These are phyloP conservation scores for Drosophila leontia DNA, from an alignment of 1,140 invertebrate species.

Conservation along the genomic window DNA sequence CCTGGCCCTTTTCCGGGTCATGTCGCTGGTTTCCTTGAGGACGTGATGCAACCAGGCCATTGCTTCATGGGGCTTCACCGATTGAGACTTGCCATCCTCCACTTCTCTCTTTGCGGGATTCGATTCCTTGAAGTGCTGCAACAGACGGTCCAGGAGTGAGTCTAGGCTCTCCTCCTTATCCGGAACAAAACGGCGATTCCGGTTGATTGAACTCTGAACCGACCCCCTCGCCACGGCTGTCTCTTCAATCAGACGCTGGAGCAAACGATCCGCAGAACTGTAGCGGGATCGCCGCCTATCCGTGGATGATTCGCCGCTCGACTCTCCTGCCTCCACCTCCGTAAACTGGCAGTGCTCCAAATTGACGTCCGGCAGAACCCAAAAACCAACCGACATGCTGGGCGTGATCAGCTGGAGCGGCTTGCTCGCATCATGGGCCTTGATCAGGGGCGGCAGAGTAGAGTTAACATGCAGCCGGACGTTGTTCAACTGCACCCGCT, in stretches of 20 bases:
- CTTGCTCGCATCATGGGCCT: slow-evolving; percentile 50
- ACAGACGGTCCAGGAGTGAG: slow-evolving; percentile 38
- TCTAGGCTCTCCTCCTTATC: slow-evolving; percentile 49
- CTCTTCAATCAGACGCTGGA: slow-evolving; percentile 78
- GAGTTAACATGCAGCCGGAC: slow-evolving; percentile 59
- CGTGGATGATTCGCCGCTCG: slow-evolving; percentile 35
- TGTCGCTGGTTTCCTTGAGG: slow-evolving; percentile 51
- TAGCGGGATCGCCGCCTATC: slow-evolving; percentile 38
- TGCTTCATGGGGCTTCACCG: slow-evolving; percentile 43
- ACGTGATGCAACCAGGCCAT: slow-evolving; percentile 62
- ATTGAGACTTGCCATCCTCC: not conserved
- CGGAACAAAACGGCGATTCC: slow-evolving; percentile 65
- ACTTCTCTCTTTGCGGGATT: slow-evolving; percentile 44
- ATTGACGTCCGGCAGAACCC: slow-evolving; percentile 75
- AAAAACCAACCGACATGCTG: slow-evolving; percentile 77
- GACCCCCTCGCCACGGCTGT: slow-evolving; percentile 60
- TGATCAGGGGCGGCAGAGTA: slow-evolving; percentile 65
- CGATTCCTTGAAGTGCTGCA: slow-evolving; percentile 44
- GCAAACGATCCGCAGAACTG: slow-evolving; percentile 72
- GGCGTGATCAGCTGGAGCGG: slow-evolving; percentile 69
- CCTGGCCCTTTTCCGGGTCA: slow-evolving; percentile 38
- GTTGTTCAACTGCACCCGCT: slow-evolving; percentile 65
- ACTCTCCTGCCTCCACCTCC: slow-evolving; percentile 61
- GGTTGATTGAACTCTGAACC: slow-evolving; percentile 50
- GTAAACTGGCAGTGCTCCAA: slow-evolving; percentile 80